Evolutionary conservation across 1,140 invertebrate species (phyloP), one percentile per base, ranked within the genome.

Genomic region (Leptonema lineaticorne): DNA sequence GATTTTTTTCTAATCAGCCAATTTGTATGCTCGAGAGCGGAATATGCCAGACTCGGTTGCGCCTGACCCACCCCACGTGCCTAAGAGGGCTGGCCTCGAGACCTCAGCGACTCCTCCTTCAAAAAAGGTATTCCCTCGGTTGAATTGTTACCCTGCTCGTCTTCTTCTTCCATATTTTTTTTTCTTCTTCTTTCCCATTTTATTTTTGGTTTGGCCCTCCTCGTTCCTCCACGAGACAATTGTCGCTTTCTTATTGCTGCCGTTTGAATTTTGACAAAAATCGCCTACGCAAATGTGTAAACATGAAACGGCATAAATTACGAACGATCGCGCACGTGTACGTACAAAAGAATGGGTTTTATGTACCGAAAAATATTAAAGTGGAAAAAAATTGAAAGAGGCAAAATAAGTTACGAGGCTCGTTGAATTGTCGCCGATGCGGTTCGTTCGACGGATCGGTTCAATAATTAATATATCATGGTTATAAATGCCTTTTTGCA

Each of bases 1-100:
- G 57, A 67, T 72, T 72, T 71, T 72, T 72, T 72, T 72, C 67
- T 72, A 72, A 72, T 72, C 70, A 72, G 70, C 70, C 70, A 69
- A 72, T 72, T 72, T 67, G 70, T 72, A 72, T 72, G 63, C 70
- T 50, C 58, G 63, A 45, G 46, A 69, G 70, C 68, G 64, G 63
- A 69, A 53, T 67, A 63, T 67, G 41, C 57, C 63, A 72, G 70
- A 72, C 70, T 69, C 67, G 58, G 29, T 45, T 58, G 67, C 70
- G 67, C 67, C 70, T 56, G 24, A 26, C 53, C 27, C 67, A 56
- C 67, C 28, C 62, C 56, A 45, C 30, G 28, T 45, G n/a, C 9
- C n/a, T 16, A 24, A 57, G 18, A 11, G 50, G 50, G 50, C 0
- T 18, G 28, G n/a, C n/a, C 27, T 59, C 18, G 1, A 20, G 28